Conservation (phyloP, 2,888 invertebrate species). For the Xanthorhoe designata region DNA sequence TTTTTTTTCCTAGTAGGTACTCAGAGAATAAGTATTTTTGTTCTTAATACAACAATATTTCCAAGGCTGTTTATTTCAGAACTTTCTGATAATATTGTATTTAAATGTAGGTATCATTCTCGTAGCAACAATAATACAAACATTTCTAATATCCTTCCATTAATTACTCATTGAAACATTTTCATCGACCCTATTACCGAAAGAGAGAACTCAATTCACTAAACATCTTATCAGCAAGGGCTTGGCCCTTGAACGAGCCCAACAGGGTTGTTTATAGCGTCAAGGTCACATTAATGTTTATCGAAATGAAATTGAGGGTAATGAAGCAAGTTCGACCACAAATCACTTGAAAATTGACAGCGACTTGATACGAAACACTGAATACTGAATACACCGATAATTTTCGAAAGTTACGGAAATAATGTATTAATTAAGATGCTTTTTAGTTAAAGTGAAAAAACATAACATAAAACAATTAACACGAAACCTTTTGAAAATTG, state of each 20-base stretch:
- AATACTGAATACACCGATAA: too few relatives aligned
- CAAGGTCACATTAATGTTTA: slow-evolving; percentile 30
- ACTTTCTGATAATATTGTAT: too few relatives aligned
- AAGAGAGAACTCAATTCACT: slow-evolving; percentile 28
- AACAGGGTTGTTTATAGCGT: slow-evolving; percentile 15
- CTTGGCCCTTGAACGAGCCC: slow-evolving; percentile 18
- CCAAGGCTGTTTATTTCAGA: too few relatives aligned
- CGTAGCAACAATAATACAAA: not conserved
- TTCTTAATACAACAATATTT: too few relatives aligned
- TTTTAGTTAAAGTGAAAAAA: too few relatives aligned
- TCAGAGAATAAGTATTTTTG: too few relatives aligned
- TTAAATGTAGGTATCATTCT: too few relatives aligned
- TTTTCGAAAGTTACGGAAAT: too few relatives aligned
- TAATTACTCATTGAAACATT: slow-evolving; percentile 14
- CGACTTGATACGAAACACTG: not conserved
- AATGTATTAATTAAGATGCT: too few relatives aligned
- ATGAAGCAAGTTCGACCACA: slow-evolving; percentile 18
- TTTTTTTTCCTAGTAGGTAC: too few relatives aligned
- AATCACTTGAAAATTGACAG: slow-evolving; percentile 14
- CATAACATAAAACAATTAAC: too few relatives aligned
- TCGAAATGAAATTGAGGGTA: slow-evolving; percentile 20
- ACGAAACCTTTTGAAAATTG: too few relatives aligned
- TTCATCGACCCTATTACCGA: slow-evolving; percentile 17
- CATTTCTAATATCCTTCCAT: not conserved
- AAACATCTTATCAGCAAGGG: slow-evolving; percentile 32